Conservation (phyloP, 2,113 vertebrate species). For the Silurus asotus region DNA sequence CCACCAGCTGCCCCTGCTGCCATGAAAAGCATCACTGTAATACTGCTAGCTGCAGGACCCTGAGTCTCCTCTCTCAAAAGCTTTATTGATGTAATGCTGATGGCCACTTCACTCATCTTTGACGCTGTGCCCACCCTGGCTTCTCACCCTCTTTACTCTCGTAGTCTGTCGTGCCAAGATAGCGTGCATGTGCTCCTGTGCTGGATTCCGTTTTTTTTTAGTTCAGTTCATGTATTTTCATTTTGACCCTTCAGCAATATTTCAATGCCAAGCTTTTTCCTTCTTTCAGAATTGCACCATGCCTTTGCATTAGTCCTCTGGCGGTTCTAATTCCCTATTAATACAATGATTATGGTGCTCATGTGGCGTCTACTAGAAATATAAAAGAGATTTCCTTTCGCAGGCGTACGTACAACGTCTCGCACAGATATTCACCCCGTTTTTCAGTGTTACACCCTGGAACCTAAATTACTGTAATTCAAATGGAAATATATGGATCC, state of each 20-base stretch:
- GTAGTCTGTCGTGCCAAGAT: constrained; percentile 8
- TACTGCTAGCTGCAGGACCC: constrained; percentile 28
- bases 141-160: background rate
- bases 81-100: constrained; percentile 34
- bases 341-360: background rate
- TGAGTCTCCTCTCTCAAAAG: constrained; percentile 33
- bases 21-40: constrained; percentile 36
- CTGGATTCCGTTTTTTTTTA: constrained; percentile 9
- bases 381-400: background rate
- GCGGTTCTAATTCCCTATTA: background rate
- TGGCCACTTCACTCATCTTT: background rate
- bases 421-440: background rate
- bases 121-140: background rate
- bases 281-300: background rate
- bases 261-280: background rate
- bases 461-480: background rate
- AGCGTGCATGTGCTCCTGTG: background rate
- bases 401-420: background rate
- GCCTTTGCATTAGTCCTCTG: background rate
- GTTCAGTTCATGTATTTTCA: constrained; percentile 1
- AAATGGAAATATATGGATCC: background rate
- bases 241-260: background rate
- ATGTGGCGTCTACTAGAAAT: background rate
- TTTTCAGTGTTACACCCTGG: background rate
- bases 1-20: constrained; percentile 44